A percentile compares a stretch with the other conserved stretches of the same genome.
These are phyloP conservation scores for Caenorhabditis tropicalis DNA, from an alignment of 1,140 invertebrate species.

Conservation along the genomic window DNA sequence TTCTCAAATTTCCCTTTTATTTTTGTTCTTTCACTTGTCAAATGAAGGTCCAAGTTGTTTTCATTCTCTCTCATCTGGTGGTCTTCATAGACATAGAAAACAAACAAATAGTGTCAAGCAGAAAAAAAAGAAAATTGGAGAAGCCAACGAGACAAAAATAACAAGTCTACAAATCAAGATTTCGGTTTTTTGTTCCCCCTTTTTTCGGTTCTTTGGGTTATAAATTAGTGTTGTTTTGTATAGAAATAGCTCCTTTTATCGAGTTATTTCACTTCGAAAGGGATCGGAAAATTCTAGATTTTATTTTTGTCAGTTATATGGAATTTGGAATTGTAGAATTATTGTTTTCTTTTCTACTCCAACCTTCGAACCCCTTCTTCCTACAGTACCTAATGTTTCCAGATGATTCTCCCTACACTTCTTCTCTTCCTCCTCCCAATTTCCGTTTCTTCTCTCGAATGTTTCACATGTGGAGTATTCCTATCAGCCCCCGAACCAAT, in stretches of 20 bases:
- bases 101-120: not conserved
- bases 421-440: not conserved
- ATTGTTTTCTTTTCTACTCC: no score
- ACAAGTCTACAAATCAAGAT: not conserved
- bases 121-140: not conserved
- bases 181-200: not conserved
- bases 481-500: constrained; percentile 16
- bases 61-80: not conserved
- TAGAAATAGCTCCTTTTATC: no score
- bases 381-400: not conserved
- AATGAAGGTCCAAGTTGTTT: not conserved
- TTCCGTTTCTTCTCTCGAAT: not conserved
- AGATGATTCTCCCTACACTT: not conserved
- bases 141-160: no score
- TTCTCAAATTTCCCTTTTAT: not conserved
- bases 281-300: no score
- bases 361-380: no score
- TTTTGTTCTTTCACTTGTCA: not conserved
- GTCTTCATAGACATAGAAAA: not conserved
- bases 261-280: no score
- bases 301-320: no score
- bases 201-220: not conserved
- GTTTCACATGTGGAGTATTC: not conserved
- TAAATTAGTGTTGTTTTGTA: no score
- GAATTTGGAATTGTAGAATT: no score